Evolutionary conservation across 92 coral and sea anemone genomes (phyloP), one percentile per base, ranked within the genome.

Genomic region (Isaurus tuberculatus): DNA sequence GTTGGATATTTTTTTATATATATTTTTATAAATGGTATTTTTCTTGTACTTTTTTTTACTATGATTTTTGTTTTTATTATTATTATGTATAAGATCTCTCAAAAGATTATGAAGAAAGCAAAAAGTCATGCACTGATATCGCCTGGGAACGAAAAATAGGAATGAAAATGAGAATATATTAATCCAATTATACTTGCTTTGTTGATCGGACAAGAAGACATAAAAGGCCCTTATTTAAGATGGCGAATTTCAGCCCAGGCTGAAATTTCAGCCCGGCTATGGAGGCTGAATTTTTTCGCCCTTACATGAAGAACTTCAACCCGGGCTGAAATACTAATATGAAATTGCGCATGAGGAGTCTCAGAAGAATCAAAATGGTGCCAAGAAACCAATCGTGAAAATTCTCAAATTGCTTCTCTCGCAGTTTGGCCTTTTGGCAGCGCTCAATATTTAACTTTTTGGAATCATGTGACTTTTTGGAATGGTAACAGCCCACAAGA

Each of bases 401-500:
- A 8, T 31, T 14, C 20, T 30, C 36, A 73, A n/a, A n/a, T n/a
- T 64, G 30, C 2, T 27, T 8, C 46, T 67, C 58, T 37, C 57
- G 23, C 64, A 81, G 15, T 81, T 81, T 81, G 66, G 79, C 28
- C 4, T 81, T 16, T 9, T 65, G 26, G 8, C 42, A 15, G 28
- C 78, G 2, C 67, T 81, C 2, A 63, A 66, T 8, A 10, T 81
- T 15, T 79, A 81, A 46, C 43, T 22, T 20, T 29, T 42, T 69
- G 79, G 66, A 28, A 81, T 67, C n/a, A 10, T 81, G 9, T 79
- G 67, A 46, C 43, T 22, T 20, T 29, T 42, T 69, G 79, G 66
- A 28, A 81, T 67, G 65, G 42, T 81, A 34, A 13, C 71, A 6
- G 75, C 75, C 29, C 72, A 64, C 42, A 87, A 87, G 37, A 67